Conservation (phyloP, 2,888 invertebrate genomes). For the Hirtodrosophila duncani region DNA sequence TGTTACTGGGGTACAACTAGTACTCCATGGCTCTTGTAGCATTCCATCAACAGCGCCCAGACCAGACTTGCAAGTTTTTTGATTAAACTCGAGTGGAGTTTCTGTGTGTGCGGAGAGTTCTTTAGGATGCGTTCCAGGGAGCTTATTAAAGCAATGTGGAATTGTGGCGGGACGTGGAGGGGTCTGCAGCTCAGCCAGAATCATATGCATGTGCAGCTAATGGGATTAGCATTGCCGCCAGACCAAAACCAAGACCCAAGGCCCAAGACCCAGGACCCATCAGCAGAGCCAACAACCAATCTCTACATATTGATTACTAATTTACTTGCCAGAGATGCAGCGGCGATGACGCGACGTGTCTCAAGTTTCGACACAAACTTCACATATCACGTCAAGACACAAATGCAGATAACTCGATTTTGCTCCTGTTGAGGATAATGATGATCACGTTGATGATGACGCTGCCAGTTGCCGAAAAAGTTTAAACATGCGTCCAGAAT, state of each 20-base stretch:
- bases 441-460: slow-evolving; percentile 13
- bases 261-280: too few relatives aligned
- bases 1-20: slow-evolving; percentile 8
- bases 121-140: slow-evolving; percentile 14
- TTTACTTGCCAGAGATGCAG: slow-evolving; percentile 37
- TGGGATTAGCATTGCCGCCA: slow-evolving; percentile 37
- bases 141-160: slow-evolving; percentile 54
- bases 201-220: slow-evolving; percentile 38
- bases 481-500: slow-evolving; percentile 40
- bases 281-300: slow-evolving; percentile 2
- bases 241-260: neutral
- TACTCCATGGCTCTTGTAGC: slow-evolving; percentile 20
- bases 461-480: slow-evolving; percentile 15
- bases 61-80: slow-evolving; percentile 58
- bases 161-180: slow-evolving; percentile 10
- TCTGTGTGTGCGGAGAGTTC: slow-evolving; percentile 1
- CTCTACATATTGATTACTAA: slow-evolving; percentile 61
- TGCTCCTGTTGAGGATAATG: slow-evolving; percentile 36
- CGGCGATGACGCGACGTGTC: slow-evolving; percentile 5
- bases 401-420: slow-evolving; percentile 53
- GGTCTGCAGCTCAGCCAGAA: neutral
- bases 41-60: slow-evolving; percentile 57
- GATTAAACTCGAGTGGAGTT: slow-evolving; percentile 50
- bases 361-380: slow-evolving; percentile 34
- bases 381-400: slow-evolving; percentile 31